Percentiles rank a stretch among this genome's conserved stretches.
Conservation (phyloP, 2,888 invertebrate genomes). For the Chydorus sphaericus region DNA sequence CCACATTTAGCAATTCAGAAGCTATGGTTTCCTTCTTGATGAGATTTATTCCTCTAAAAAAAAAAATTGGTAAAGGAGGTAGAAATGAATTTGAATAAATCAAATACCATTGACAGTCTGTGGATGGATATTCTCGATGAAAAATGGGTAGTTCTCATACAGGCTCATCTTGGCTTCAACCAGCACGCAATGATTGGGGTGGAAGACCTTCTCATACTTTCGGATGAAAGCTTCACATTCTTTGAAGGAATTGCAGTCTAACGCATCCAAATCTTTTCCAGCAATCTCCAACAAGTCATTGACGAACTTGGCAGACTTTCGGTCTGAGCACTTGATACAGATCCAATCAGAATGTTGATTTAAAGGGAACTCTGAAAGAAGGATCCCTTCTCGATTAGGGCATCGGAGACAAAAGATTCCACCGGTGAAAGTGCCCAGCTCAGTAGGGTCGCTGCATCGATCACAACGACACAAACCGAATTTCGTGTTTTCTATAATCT, state of each 20-base stretch:
- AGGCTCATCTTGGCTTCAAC: constrained; percentile 55
- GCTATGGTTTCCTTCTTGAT: no score
- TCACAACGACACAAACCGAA: constrained; percentile 56
- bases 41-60: no score
- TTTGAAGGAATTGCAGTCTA: constrained; percentile 15
- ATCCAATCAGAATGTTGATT: constrained; percentile 21
- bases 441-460: constrained; percentile 55
- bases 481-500: constrained; percentile 56
- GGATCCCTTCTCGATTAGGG: no score
- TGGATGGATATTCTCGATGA: no score
- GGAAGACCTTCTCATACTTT: constrained; percentile 40
- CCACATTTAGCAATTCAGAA: no score
- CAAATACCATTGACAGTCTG: no score
- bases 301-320: background rate
- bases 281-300: constrained; percentile 13
- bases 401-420: constrained; percentile 56
- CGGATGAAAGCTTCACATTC: constrained; percentile 15
- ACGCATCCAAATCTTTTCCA: constrained; percentile 19
- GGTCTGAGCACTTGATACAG: constrained; percentile 25
- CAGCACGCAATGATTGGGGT: constrained; percentile 55
- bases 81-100: no score
- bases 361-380: constrained; percentile 43
- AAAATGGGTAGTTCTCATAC: no score
- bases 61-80: no score
- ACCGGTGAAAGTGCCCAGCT: constrained; percentile 55